Conservation (phyloP, 2,113 vertebrate genomes). For the Otus sunia region DNA sequence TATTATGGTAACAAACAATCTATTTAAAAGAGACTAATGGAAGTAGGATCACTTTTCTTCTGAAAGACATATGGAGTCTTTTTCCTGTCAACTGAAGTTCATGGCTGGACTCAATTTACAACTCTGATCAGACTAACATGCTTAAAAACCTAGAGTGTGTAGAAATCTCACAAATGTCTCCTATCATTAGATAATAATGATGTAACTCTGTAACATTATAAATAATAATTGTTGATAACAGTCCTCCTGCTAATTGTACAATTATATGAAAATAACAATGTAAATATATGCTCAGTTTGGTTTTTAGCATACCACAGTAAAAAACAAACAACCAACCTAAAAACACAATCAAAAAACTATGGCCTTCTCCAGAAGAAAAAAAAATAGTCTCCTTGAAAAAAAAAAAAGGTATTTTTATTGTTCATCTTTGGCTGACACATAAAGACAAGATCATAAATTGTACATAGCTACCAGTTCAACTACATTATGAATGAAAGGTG, state of each 20-base stretch:
- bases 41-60: constrained; percentile 83
- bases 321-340: neutral
- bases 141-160: neutral
- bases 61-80: constrained; percentile 79
- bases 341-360: neutral
- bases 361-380: neutral
- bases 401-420: neutral
- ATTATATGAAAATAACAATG: neutral
- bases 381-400: neutral
- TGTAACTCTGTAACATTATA: neutral
- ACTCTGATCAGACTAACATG: neutral
- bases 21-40: constrained; percentile 81
- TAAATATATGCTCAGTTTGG: neutral
- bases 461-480: neutral
- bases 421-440: neutral
- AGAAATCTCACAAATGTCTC: neutral
- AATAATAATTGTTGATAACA: neutral
- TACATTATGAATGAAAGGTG: neutral
- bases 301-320: neutral
- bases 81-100: constrained; percentile 81
- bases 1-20: constrained; percentile 83
- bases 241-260: neutral
- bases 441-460: neutral
- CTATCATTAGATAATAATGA: neutral
- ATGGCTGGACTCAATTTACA: constrained; percentile 74